phyloP scores from a whole-genome alignment of 2,888 invertebrate species.

The Serrognathus titanus region DNA sequence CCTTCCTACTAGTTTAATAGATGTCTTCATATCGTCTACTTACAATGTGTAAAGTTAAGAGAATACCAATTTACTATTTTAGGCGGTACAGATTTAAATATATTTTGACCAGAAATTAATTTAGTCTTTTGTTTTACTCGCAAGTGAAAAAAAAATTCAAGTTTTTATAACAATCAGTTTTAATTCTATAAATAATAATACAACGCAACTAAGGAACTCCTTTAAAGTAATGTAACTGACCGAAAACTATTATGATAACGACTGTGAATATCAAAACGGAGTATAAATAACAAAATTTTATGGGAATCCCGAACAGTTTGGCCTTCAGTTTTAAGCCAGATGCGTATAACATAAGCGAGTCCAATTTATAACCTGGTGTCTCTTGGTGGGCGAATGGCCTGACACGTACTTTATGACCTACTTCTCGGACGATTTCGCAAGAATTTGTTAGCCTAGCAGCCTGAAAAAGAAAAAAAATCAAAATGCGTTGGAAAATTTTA shows the following conservation, averaged over 20 bases:
- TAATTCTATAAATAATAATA: neutral
- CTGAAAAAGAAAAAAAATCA: slow-evolving; percentile 30
- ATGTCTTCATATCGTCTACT: slow-evolving; percentile 6
- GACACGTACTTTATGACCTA: slow-evolving; percentile 75
- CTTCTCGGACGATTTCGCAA: slow-evolving; percentile 66
- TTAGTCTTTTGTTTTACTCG: neutral
- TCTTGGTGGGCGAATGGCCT: slow-evolving; percentile 79
- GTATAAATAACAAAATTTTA: slow-evolving; percentile 67
- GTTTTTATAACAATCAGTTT: neutral
- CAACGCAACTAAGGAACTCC: slow-evolving; percentile 1
- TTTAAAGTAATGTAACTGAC: slow-evolving; percentile 65
- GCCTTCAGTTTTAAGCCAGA: slow-evolving; percentile 72
- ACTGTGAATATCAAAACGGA: slow-evolving; percentile 59
- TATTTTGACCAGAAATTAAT: slow-evolving; percentile 36
- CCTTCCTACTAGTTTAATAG: slow-evolving; percentile 10
- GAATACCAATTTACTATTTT: slow-evolving; percentile 32
- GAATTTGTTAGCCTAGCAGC: slow-evolving; percentile 72
- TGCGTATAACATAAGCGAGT: slow-evolving; percentile 72
- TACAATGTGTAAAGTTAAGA: slow-evolving; percentile 15
- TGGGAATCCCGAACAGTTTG: slow-evolving; percentile 69
- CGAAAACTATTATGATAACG: slow-evolving; percentile 63
- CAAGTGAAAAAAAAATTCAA: neutral
- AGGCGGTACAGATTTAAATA: slow-evolving; percentile 43
- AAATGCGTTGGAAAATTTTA: neutral
- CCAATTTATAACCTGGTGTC: slow-evolving; percentile 70